phyloP scores from a whole-genome alignment of 2,797 vertebrate species.

The Lemur catta region DNA sequence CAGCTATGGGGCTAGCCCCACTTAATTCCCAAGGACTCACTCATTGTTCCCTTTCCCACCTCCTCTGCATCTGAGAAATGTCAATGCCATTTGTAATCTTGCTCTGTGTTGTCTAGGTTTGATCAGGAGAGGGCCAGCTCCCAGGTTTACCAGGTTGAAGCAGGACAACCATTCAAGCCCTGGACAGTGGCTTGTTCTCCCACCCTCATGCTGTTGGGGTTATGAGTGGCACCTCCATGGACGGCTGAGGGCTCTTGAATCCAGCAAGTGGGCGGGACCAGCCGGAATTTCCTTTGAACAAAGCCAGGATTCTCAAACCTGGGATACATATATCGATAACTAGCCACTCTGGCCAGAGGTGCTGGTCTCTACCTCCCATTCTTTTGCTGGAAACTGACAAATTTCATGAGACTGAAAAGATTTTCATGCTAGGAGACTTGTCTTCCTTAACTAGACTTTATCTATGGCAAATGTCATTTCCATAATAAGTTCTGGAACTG shows the following conservation, averaged over 20 bases:
- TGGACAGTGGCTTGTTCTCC: not conserved
- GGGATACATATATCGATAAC: not conserved
- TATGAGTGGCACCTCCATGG: not conserved
- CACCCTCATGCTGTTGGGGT: not conserved
- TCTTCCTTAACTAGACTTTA: not conserved
- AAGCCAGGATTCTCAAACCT: not conserved
- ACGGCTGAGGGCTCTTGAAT: not conserved
- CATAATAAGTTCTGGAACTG: not conserved
- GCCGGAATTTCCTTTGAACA: not conserved
- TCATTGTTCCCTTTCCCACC: not conserved
- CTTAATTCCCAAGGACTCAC: not conserved
- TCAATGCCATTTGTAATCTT: not conserved
- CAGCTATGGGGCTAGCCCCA: not conserved
- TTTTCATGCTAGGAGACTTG: not conserved
- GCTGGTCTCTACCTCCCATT: not conserved
- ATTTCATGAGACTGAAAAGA: slow-evolving; percentile 14
- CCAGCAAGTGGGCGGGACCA: not conserved
- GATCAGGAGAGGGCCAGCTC: not conserved
- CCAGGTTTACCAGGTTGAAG: not conserved
- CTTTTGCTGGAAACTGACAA: not conserved
- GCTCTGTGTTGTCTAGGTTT: not conserved
- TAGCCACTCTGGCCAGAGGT: not conserved
- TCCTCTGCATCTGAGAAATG: not conserved
- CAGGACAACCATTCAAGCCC: not conserved
- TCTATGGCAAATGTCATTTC: not conserved